A percentile compares a stretch with the other conserved stretches of the same genome.
phyloP scores from a whole-genome alignment of 2,888 invertebrate species.

The Orthosia cruda region DNA sequence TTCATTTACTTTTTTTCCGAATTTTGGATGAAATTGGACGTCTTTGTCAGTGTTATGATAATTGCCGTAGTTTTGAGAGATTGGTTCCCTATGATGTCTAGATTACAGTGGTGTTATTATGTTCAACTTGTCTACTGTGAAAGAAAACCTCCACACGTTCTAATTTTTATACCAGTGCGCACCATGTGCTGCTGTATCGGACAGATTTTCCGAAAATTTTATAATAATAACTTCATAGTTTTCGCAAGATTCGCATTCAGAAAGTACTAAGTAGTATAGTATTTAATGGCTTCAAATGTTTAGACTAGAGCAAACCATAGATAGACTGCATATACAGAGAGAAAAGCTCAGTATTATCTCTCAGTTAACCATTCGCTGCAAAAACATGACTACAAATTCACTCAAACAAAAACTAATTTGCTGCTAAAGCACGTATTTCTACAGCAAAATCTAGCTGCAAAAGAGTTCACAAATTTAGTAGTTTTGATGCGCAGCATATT shows the following conservation, averaged over 20 bases:
- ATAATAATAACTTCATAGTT: too few relatives aligned
- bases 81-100: neutral
- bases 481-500: slow-evolving; percentile 30
- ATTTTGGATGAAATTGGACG: slow-evolving; percentile 27
- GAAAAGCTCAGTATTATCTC: neutral
- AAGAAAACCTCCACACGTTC: too few relatives aligned
- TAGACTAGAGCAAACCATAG: too few relatives aligned
- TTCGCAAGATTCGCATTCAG: neutral
- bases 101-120: too few relatives aligned
- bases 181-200: too few relatives aligned
- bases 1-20: slow-evolving; percentile 56
- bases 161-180: too few relatives aligned
- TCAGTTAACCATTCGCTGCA: neutral
- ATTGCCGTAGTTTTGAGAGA: slow-evolving; percentile 42
- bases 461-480: slow-evolving; percentile 14
- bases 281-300: neutral
- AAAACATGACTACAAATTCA: neutral
- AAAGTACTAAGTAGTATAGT: neutral
- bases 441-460: slow-evolving; percentile 7
- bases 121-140: too few relatives aligned
- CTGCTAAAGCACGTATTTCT: slow-evolving; percentile 13
- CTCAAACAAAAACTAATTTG: slow-evolving; percentile 44
- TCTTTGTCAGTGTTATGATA: slow-evolving; percentile 43
- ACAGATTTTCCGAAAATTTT: too few relatives aligned
- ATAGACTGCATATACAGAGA: neutral